Conservation (phyloP, 1,140 invertebrate species). For the Rhynchophorus ferrugineus region DNA sequence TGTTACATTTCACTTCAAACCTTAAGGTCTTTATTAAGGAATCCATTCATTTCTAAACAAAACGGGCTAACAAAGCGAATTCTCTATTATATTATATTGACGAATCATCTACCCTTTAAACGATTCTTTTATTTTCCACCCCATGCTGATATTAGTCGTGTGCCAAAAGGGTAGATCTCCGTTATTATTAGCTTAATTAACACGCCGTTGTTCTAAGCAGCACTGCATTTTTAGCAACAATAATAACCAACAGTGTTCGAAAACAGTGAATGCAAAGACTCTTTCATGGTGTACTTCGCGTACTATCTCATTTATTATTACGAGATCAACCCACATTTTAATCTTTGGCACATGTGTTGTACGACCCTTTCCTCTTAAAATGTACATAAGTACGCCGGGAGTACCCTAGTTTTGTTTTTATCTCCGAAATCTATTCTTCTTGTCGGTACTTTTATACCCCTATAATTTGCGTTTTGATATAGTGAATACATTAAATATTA, state of each 20-base stretch:
- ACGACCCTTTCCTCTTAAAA: not conserved
- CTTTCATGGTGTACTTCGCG: no score
- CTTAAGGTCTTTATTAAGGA: no score
- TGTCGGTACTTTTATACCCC: not conserved
- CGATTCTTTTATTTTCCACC: conserved; percentile 10
- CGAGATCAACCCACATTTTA: not conserved
- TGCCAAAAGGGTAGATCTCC: not conserved
- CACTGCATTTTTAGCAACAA: no score
- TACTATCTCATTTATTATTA: not conserved
- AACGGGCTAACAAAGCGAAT: conserved; percentile 10
- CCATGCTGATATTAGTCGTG: conserved; percentile 15
- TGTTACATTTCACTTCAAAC: no score
- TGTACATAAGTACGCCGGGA: no score
- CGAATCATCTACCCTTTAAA: conserved; percentile 10
- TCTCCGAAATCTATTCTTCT: not conserved
- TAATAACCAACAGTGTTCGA: no score
- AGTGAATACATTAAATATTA: not conserved
- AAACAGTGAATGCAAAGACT: no score
- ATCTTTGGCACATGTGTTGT: not conserved
- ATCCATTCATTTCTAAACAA: no score
- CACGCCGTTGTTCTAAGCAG: not conserved
- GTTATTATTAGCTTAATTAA: not conserved
- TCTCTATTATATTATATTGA: conserved; percentile 6
- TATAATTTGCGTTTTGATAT: not conserved
- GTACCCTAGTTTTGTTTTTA: not conserved